These are phyloP conservation scores for Ditylenchus weischeri DNA, from an alignment of 2,888 invertebrate genomes.

Conservation along the genomic window DNA sequence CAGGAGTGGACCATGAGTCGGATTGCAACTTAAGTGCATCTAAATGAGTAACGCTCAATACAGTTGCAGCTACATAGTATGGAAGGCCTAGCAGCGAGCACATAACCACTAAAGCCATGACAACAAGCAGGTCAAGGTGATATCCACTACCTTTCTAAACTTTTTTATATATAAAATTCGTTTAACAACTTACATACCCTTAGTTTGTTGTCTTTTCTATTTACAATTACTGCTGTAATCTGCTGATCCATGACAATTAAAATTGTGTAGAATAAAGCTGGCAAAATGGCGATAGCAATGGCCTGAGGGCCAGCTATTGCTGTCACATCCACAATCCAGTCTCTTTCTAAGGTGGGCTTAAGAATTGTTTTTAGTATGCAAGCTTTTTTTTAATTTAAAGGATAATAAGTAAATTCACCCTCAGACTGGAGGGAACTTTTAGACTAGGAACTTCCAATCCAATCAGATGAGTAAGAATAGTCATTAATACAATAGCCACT, in stretches of 20 bases:
- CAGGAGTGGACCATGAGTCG: constrained; percentile 81
- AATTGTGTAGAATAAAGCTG: constrained; percentile 62
- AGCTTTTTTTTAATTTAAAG: neutral
- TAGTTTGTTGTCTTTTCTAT: constrained; percentile 62
- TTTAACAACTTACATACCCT: constrained; percentile 49
- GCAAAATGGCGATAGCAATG: constrained; percentile 57
- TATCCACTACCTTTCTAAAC: constrained; percentile 81
- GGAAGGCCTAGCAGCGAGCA: constrained; percentile 80
- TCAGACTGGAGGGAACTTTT: constrained; percentile 58
- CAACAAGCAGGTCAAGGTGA: constrained; percentile 87
- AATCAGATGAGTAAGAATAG: constrained; percentile 54
- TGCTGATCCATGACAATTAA: constrained; percentile 64
- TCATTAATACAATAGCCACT: constrained; percentile 63
- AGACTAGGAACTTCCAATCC: constrained; percentile 63
- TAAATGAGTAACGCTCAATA: constrained; percentile 74
- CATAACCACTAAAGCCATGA: constrained; percentile 77
- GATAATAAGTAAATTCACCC: constrained; percentile 28
- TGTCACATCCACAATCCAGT: constrained; percentile 42
- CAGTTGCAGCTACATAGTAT: constrained; percentile 83
- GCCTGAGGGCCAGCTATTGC: constrained; percentile 26
- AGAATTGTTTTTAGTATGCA: neutral
- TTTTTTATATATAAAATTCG: neutral
- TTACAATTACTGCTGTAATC: constrained; percentile 63
- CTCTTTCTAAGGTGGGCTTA: constrained; percentile 42
- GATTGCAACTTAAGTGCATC: constrained; percentile 82